A percentile compares a stretch with the other conserved stretches of the same genome.
Conservation (phyloP, 2,888 invertebrate genomes). For the Thera obeliscata region DNA sequence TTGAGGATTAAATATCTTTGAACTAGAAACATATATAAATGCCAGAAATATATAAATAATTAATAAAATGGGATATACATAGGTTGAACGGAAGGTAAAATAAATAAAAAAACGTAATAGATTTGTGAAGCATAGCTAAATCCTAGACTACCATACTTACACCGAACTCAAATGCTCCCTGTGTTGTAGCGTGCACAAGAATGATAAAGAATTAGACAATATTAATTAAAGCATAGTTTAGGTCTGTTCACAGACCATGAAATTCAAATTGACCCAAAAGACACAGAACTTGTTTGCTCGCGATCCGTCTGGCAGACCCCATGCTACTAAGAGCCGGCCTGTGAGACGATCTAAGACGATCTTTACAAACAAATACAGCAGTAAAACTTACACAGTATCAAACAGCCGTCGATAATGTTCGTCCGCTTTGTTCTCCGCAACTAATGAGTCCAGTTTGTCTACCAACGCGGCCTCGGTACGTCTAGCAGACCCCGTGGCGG, state of each 20-base stretch:
- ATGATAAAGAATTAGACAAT: constrained; percentile 3
- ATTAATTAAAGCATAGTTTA: too few species aligned
- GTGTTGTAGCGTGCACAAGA: constrained; percentile 63
- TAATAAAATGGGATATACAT: too few species aligned
- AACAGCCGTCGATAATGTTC: constrained; percentile 97
- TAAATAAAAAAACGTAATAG: neutral
- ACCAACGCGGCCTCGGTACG: constrained; percentile 97
- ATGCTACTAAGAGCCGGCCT: neutral
- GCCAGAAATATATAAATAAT: too few species aligned
- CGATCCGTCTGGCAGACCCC: neutral
- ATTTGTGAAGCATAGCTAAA: neutral
- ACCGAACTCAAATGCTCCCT: constrained; percentile 97
- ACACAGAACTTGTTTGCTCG: too few species aligned
- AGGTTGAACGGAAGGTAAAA: neutral
- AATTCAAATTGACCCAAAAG: too few species aligned
- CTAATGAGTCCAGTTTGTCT: constrained; percentile 95
- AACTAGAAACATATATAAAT: too few species aligned
- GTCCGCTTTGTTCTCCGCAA: constrained; percentile 97
- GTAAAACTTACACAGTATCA: constrained; percentile 94
- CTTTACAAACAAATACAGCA: neutral
- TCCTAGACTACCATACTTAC: constrained; percentile 86
- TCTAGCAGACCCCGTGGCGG: constrained; percentile 92
- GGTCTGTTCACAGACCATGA: too few species aligned
- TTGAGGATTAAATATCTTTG: too few species aligned
- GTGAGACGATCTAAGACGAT: neutral